Evolutionary conservation across 2,888 invertebrate species (phyloP).

Genomic region (Tachina lurida): DNA sequence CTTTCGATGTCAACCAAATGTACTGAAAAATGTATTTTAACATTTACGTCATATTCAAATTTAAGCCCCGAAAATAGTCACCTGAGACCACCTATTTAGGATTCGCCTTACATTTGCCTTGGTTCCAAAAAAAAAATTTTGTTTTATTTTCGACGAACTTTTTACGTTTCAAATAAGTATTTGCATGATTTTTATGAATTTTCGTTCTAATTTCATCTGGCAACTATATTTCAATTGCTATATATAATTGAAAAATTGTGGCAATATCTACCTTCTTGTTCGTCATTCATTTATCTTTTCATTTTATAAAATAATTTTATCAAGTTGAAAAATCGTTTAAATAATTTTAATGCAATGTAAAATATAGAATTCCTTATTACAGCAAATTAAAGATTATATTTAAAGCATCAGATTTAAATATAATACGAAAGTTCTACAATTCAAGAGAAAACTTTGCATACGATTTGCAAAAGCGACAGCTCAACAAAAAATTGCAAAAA

Average conservation of each 20-base stretch:
- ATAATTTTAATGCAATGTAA: conserved; percentile 46
- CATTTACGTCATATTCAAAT: too few relatives aligned
- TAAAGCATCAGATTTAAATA: conserved; percentile 7
- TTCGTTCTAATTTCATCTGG: too few relatives aligned
- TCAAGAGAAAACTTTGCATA: not conserved
- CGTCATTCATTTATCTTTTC: conserved; percentile 67
- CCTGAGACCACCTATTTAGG: too few relatives aligned
- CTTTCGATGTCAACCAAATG: too few relatives aligned
- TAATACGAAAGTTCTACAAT: not conserved
- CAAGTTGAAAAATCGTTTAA: conserved; percentile 67
- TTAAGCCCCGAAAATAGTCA: too few relatives aligned
- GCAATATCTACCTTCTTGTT: conserved; percentile 43
- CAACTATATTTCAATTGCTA: not conserved
- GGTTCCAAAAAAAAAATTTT: too few relatives aligned
- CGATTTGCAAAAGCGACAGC: conserved; percentile 32
- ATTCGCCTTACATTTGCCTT: too few relatives aligned
- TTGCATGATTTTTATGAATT: too few relatives aligned
- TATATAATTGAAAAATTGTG: not conserved
- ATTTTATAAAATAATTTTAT: conserved; percentile 52
- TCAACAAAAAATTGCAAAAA: conserved; percentile 52
- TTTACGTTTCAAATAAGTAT: too few relatives aligned
- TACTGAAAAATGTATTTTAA: too few relatives aligned
- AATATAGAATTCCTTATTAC: conserved; percentile 22
- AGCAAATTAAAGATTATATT: conserved; percentile 15
- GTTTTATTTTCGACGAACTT: too few relatives aligned